Evolutionary conservation across 64 coral and sea anemone genomes (phyloP), one percentile per base, ranked within the genome.

Genomic region (Cladopsammia gracilis): DNA sequence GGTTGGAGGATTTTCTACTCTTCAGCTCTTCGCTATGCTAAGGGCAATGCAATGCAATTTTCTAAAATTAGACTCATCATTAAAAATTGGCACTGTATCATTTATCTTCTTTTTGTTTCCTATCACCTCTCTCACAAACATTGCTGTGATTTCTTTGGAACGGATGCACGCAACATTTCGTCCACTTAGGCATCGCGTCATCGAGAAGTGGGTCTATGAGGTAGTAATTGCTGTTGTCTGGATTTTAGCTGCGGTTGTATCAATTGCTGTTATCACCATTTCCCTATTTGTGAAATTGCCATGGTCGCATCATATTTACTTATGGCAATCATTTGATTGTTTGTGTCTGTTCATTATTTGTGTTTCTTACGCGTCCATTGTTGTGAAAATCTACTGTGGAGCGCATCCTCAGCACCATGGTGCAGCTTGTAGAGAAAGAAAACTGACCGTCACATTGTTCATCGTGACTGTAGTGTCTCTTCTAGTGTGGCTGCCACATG

Each of bases 371-470:
- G 5, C 20, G 5, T 78, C 50, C 22, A 78, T 78, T 78, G 49
- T 4, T 78, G 46, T 54, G 11, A 78, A 78, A 78, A 10, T 78
- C 11, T 50, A 22, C 9, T 54, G 22, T 22, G 49, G 49, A 12
- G 20, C 20, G 10, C 75, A 56, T 20, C 25, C 25, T 73, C 70
- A 16, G 25, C 48, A 58, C 51, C 9, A 78, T 78, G 19, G 48
- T 54, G 75, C 75, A 26, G 51, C 50, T 50, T 58, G 22, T 56
- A 78, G 75, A 56, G 75, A 78, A 78, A 78, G 22, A 56, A 78
- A 78, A 78, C 75, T 78, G 75, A 56, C 75, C 20, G 25, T 10
- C 20, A 78, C 75, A 78, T 54, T 78, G 75, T 78, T 78, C 3
- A 78, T 78, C 12, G 49, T 56, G 20, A 78, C 49, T 10, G 7